phyloP scores from a whole-genome alignment of 2,797 vertebrate species.

The Remorina albescens region DNA sequence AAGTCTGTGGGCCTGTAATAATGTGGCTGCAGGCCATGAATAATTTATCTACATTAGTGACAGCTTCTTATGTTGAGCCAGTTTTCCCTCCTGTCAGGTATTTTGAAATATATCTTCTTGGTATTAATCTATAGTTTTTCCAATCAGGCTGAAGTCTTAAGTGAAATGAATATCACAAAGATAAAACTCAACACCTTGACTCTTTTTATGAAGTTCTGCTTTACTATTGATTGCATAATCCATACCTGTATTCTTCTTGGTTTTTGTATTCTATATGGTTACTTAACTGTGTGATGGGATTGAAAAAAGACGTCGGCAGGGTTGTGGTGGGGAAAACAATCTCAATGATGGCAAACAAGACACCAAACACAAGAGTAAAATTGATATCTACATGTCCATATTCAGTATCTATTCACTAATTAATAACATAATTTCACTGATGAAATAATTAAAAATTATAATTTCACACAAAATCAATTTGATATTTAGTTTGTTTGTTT shows the following conservation, averaged over 20 bases:
- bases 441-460: too few relatives aligned
- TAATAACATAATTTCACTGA: too few relatives aligned
- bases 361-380: too few relatives aligned
- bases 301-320: too few relatives aligned
- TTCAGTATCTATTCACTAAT: too few relatives aligned
- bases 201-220: background rate
- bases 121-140: background rate
- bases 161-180: background rate
- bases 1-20: background rate
- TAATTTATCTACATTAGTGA: background rate
- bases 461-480: too few relatives aligned
- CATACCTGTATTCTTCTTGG: background rate
- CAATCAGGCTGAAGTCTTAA: too few relatives aligned
- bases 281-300: too few relatives aligned
- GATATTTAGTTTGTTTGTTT: too few relatives aligned
- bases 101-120: background rate
- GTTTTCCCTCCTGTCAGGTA: background rate
- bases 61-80: background rate
- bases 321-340: too few relatives aligned
- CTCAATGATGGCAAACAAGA: too few relatives aligned
- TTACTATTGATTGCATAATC: background rate
- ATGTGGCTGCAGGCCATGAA: background rate
- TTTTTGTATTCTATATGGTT: background rate
- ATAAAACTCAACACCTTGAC: background rate
- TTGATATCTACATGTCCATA: too few relatives aligned